Base-by-base conservation (phyloP, 64 coral and sea anemone species). In the Montipora foliosa region DNA sequence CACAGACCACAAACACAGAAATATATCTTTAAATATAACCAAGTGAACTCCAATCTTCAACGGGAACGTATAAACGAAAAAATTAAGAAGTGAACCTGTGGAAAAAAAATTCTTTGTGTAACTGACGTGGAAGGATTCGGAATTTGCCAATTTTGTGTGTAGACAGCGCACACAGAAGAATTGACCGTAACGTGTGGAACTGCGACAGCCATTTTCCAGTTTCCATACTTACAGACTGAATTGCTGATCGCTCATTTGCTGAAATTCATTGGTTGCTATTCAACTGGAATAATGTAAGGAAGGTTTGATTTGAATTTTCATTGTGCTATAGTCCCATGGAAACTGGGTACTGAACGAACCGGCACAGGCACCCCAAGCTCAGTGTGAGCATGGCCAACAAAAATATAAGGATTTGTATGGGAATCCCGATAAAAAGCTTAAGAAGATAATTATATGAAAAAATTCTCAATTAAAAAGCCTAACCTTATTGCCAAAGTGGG, bases 91-190 rank as follows among this genome's bases (percentile, higher is more conserved):
- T 49, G 69, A 53, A 93, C 92, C 92, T 93, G 68, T 53, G 81
- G 20, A 93, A 93, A 93, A 9, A 44, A 76, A 52, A 88, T 81
- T 71, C 67, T 86, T 14, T 81, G 74, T 14, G 82, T 93, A 67
- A 79, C 73, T 11, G 81, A 80, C 13, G 68, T 46, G 19, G 84
- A 67, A 0, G 60, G 76, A 59, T 88, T 88, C 9, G 92, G 92
- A 80, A 88, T 88, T 16, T 85, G 84, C 92, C 92, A 93, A 77
- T 78, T 93, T 37, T 93, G 92, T 24, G 92, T 46, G 58, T 93
- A 93, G 12, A 93, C 60, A 5, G 92, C 80, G 58, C 57, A 62
- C 10, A 93, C 9, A 47, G 92, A 87, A 59, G 71, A 49, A 5
- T 46, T 44, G 16, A 78, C 59, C 11, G 29, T n/a, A 50, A n/a